A percentile compares a stretch with the other conserved stretches of the same genome.
Conservation (phyloP, 1,140 invertebrate genomes). For the Popillia japonica region DNA sequence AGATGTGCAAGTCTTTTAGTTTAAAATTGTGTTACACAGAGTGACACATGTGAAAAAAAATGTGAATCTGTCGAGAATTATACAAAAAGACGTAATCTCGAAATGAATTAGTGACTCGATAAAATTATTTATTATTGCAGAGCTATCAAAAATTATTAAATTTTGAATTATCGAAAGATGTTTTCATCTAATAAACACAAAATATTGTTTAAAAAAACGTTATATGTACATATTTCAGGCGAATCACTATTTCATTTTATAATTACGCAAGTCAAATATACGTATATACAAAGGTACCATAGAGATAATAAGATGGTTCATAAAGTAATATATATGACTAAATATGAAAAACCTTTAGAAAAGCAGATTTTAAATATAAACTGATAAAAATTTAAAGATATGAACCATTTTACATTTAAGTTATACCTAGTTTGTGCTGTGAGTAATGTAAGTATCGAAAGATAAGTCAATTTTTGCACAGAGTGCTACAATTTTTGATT, state of each 20-base stretch:
- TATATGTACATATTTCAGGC: too few species aligned
- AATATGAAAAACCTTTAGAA: neutral
- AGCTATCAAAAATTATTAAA: too few species aligned
- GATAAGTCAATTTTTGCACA: neutral
- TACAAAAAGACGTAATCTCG: neutral
- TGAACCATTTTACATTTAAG: slow-evolving; percentile 15
- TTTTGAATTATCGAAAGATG: too few species aligned
- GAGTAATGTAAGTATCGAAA: slow-evolving; percentile 3
- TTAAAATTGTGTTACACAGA: slow-evolving; percentile 35
- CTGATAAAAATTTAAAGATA: neutral
- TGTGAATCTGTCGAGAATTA: neutral
- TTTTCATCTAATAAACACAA: too few species aligned
- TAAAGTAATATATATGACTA: neutral
- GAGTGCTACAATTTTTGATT: slow-evolving; percentile 6
- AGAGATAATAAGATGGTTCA: slow-evolving; percentile 6
- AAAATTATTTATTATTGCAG: neutral
- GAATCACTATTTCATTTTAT: slow-evolving; percentile 4
- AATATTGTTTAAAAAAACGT: too few species aligned
- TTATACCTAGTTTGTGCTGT: neutral
- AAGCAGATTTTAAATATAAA: neutral
- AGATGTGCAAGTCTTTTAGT: slow-evolving; percentile 42
- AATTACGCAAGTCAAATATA: slow-evolving; percentile 7
- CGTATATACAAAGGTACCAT: neutral
- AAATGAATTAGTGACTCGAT: neutral
- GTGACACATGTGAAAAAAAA: neutral